phyloP scores from a whole-genome alignment of 2,888 invertebrate species.

The Galeruca laticollis region DNA sequence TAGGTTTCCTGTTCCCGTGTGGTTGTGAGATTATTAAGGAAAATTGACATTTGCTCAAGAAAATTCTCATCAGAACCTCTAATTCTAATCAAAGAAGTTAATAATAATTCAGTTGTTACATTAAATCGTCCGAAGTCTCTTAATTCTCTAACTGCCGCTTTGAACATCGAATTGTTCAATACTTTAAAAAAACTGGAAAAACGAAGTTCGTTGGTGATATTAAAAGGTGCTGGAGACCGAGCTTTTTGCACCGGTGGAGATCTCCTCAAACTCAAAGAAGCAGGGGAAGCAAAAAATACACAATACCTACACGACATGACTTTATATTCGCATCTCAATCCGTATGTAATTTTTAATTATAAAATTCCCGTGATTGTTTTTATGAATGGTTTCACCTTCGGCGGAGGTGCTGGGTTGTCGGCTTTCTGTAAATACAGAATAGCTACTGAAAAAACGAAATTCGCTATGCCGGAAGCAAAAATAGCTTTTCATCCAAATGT shows the following conservation, averaged over 20 bases:
- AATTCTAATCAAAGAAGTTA: conserved; percentile 6
- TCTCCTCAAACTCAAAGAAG: conserved; percentile 72
- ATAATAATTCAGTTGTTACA: conserved; percentile 71
- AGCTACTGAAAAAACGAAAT: conserved; percentile 92
- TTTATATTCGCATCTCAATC: conserved; percentile 74
- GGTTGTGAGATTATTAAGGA: not conserved
- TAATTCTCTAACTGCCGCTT: conserved; percentile 80
- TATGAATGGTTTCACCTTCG: conserved; percentile 97
- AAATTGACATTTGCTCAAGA: not conserved
- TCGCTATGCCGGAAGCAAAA: conserved; percentile 99
- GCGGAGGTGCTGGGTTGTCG: conserved; percentile 95
- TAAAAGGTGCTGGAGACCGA: conserved; percentile 75
- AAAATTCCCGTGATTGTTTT: conserved; percentile 91
- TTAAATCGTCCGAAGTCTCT: conserved; percentile 81
- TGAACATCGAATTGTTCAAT: conserved; percentile 76
- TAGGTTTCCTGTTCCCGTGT: not conserved
- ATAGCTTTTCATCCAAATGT: conserved; percentile 98
- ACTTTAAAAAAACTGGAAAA: conserved; percentile 73
- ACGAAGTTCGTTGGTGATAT: conserved; percentile 67
- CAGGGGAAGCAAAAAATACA: conserved; percentile 65
- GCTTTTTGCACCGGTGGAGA: conserved; percentile 99
- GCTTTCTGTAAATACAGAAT: conserved; percentile 94
- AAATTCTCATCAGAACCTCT: not conserved
- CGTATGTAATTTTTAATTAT: conserved; percentile 85
- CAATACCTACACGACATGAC: conserved; percentile 75